Conservation (phyloP, 2,888 invertebrate species). For the Nephrotoma appendiculata region DNA sequence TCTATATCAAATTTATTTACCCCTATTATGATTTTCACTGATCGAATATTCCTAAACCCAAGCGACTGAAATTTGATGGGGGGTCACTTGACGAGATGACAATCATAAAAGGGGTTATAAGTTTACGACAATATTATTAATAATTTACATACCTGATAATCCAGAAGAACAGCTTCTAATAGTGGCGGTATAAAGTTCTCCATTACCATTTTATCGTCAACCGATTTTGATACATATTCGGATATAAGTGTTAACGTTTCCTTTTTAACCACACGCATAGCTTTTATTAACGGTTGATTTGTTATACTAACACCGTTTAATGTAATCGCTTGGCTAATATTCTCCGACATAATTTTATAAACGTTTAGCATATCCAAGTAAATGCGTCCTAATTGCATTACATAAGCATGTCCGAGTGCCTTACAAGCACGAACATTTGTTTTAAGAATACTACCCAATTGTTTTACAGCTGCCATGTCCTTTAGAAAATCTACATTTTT, state of each 20-base stretch:
- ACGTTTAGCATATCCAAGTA: conserved; percentile 99
- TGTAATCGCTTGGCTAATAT: conserved; percentile 85
- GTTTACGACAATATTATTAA: no score
- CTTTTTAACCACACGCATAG: conserved; percentile 97
- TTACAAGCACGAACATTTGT: conserved; percentile 99
- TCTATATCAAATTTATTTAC: no score
- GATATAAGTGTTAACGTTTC: conserved; percentile 95
- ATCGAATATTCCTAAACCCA: no score
- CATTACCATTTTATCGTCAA: conserved; percentile 81
- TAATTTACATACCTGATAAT: conserved; percentile 57
- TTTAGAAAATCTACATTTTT: conserved; percentile 94
- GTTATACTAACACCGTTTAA: conserved; percentile 93
- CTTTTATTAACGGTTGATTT: conserved; percentile 93
- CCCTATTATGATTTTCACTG: no score
- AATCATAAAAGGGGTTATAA: no score
- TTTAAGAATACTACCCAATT: conserved; percentile 93
- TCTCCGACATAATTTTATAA: conserved; percentile 95
- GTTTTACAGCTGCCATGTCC: conserved; percentile 92
- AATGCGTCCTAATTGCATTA: conserved; percentile 86
- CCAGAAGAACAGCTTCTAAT: conserved; percentile 88
- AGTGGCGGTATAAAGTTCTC: conserved; percentile 97
- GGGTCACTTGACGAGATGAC: no score
- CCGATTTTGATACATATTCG: conserved; percentile 88
- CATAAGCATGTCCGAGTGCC: conserved; percentile 92
- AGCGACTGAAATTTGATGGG: no score